Evolutionary conservation across 37 sponge, comb jelly and placozoan genomes (phyloP).

Genomic region (Corticium candelabrum): DNA sequence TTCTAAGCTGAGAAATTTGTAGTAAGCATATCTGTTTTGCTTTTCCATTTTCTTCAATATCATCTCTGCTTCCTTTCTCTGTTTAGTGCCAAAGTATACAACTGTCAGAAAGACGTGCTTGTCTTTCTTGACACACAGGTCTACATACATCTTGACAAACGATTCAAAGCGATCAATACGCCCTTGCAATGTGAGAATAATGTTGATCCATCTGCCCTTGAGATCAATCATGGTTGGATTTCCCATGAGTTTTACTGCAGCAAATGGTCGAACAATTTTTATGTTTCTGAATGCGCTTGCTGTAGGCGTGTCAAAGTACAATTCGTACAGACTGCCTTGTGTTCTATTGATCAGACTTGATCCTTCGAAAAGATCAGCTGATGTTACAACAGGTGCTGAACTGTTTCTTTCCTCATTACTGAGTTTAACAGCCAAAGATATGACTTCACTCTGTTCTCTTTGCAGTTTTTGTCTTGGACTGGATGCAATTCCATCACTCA

Average conservation of each 20-base stretch:
- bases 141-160: conserved; percentile 44
- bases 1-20: conserved; percentile 33
- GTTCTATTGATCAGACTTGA: conserved; percentile 16
- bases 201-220: conserved; percentile 49
- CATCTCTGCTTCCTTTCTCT: conserved; percentile 16
- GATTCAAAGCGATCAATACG: conserved; percentile 37
- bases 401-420: conserved; percentile 17
- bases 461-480: conserved; percentile 40
- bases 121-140: conserved; percentile 38
- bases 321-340: conserved; percentile 46
- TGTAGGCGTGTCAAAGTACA: conserved; percentile 24
- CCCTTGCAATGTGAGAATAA: conserved; percentile 43
- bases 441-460: conserved; percentile 27
- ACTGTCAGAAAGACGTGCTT: conserved; percentile 40
- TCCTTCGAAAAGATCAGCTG: conserved; percentile 26
- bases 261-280: conserved; percentile 47
- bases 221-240: conserved; percentile 23
- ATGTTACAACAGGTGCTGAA: conserved; percentile 1
- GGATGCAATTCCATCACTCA: conserved; percentile 38
- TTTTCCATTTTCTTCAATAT: conserved; percentile 11
- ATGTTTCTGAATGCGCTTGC: conserved; percentile 28
- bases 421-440: conserved; percentile 15
- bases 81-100: conserved; percentile 60
- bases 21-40: conserved; percentile 19
- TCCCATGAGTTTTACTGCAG: conserved; percentile 32